Conservation (phyloP, 2,113 vertebrate species). For the Antigone vipio region DNA sequence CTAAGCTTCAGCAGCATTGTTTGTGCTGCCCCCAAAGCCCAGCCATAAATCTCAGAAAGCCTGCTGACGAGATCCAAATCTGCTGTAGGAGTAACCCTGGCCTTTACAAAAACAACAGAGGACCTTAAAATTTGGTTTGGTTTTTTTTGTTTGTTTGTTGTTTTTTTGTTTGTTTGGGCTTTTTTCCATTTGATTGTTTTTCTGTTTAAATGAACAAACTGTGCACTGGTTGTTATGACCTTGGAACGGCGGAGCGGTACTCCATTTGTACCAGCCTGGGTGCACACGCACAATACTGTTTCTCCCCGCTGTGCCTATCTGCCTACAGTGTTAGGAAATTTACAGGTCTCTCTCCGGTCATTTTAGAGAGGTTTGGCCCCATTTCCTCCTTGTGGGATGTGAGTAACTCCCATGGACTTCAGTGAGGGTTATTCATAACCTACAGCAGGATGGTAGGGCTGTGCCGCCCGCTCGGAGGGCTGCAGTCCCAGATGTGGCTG, state of each 20-base stretch:
- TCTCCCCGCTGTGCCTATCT: not conserved
- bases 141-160: not conserved
- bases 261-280: not conserved
- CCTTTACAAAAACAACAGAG: not conserved
- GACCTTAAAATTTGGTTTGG: not conserved
- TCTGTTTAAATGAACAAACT: not conserved
- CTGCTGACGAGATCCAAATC: not conserved
- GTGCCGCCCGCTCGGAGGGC: fast-evolving
- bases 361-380: not conserved
- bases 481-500: not conserved
- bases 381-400: not conserved
- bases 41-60: not conserved
- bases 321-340: not conserved
- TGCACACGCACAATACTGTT: not conserved
- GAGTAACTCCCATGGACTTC: not conserved
- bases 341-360: not conserved
- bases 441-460: not conserved
- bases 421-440: not conserved
- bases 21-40: not conserved
- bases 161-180: not conserved
- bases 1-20: not conserved
- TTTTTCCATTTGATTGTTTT: not conserved
- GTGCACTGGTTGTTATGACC: not conserved
- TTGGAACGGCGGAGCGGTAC: not conserved
- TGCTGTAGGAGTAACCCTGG: not conserved